These are phyloP conservation scores for Bombus affinis DNA, from an alignment of 1,140 invertebrate genomes.

Conservation along the genomic window DNA sequence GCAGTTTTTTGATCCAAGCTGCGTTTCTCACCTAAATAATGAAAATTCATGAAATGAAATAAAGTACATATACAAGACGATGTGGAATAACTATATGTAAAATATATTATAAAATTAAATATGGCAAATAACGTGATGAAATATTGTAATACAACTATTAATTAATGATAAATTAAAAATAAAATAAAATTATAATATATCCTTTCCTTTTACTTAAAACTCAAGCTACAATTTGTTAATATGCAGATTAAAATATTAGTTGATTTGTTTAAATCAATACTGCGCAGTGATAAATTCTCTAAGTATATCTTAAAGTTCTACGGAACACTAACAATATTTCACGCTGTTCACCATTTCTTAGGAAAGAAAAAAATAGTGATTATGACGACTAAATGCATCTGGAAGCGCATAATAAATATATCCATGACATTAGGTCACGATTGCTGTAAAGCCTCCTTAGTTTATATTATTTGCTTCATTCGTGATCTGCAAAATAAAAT, in stretches of 20 bases:
- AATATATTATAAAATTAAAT: conserved; percentile 39
- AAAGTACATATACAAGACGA: conserved; percentile 5
- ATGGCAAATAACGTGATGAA: conserved; percentile 58
- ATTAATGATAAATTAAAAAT: background rate
- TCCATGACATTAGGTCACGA: conserved; percentile 7
- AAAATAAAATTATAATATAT: background rate
- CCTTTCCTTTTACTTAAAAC: background rate
- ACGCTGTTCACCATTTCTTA: conserved; percentile 55
- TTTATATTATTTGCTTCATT: background rate
- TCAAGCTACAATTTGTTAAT: background rate
- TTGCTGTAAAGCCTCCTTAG: background rate
- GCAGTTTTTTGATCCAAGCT: conserved; percentile 71
- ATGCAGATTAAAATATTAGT: background rate
- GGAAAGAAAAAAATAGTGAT: conserved; percentile 42
- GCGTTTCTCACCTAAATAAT: conserved; percentile 79
- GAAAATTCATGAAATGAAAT: conserved; percentile 57
- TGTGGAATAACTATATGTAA: conserved; percentile 18
- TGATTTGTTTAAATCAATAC: conserved; percentile 13
- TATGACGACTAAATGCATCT: conserved; percentile 47
- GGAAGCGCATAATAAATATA: conserved; percentile 47
- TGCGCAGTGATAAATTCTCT: conserved; percentile 11
- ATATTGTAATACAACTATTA: conserved; percentile 43
- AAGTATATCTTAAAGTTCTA: conserved; percentile 15
- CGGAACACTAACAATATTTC: conserved; percentile 55
- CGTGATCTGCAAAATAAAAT: conserved; percentile 39